A percentile compares a stretch with the other conserved stretches of the same genome.
Evolutionary conservation across 1,140 invertebrate species (phyloP).

Genomic region (Drosophila asahinai): DNA sequence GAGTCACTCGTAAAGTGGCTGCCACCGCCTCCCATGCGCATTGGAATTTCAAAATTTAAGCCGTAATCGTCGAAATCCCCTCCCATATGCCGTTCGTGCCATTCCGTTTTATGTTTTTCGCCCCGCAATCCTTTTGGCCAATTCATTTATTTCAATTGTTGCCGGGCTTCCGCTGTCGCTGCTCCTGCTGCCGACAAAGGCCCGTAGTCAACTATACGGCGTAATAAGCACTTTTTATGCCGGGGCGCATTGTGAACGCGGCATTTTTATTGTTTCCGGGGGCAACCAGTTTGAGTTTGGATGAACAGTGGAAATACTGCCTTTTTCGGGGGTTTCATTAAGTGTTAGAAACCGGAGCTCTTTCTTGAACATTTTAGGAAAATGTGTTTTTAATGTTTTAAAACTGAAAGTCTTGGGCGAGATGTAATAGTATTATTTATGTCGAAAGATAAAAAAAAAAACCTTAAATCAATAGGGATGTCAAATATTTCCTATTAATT

Average conservation of each 20-base stretch:
- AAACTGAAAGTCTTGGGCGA: too few species aligned
- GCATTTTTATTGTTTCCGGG: conserved; percentile 77
- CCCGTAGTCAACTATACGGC: conserved; percentile 62
- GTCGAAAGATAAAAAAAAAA: too few species aligned
- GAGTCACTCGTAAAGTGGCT: conserved; percentile 21
- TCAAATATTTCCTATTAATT: too few species aligned
- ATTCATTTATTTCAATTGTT: conserved; percentile 84
- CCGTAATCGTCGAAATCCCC: conserved; percentile 23
- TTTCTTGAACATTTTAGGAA: too few species aligned
- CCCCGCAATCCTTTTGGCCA: conserved; percentile 70
- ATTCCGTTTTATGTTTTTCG: conserved; percentile 65
- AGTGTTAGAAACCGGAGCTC: too few species aligned
- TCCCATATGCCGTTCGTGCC: conserved; percentile 14
- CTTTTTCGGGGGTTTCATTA: neutral
- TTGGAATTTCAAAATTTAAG: conserved; percentile 33
- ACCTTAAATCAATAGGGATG: too few species aligned
- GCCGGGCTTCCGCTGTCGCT: conserved; percentile 46
- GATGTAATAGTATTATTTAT: too few species aligned
- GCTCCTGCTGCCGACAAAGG: conserved; percentile 22
- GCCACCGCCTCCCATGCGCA: conserved; percentile 2
- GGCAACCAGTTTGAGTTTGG: conserved; percentile 36
- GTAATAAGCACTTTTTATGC: conserved; percentile 81
- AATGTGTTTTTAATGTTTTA: too few species aligned
- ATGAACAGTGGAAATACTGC: conserved; percentile 24
- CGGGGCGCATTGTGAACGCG: conserved; percentile 57